Evolutionary conservation across 92 coral and sea anemone species (phyloP).

Genomic region (Isaurus tuberculatus): DNA sequence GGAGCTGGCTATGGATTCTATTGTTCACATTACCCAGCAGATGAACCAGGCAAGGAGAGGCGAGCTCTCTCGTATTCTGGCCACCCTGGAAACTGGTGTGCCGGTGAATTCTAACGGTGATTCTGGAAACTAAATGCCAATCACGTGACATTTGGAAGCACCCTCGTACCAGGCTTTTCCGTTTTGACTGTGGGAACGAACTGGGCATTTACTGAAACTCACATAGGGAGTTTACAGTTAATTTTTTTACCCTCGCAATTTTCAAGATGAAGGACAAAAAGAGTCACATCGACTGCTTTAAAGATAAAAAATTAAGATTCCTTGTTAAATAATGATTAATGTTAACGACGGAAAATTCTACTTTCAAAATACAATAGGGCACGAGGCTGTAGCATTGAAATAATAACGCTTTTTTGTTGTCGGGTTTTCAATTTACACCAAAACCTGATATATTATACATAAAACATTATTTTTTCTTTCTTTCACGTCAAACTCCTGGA

Average conservation of each 20-base stretch:
- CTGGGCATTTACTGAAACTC: neutral
- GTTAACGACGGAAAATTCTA: too few relatives aligned
- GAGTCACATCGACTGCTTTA: too few relatives aligned
- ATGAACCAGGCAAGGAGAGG: constrained; percentile 89
- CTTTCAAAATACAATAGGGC: too few relatives aligned
- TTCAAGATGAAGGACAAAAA: too few relatives aligned
- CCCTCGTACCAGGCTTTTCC: neutral
- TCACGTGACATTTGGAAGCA: neutral
- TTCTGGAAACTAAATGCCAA: constrained; percentile 37
- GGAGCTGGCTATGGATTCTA: constrained; percentile 97
- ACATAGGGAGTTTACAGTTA: neutral
- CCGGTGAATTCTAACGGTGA: constrained; percentile 79
- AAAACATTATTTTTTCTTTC: too few relatives aligned
- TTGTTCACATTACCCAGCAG: constrained; percentile 98
- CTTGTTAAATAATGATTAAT: too few relatives aligned
- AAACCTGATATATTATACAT: too few relatives aligned
- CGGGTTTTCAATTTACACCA: too few relatives aligned
- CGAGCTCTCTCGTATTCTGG: constrained; percentile 89
- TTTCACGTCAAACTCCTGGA: too few relatives aligned
- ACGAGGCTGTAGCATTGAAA: too few relatives aligned
- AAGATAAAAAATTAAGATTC: too few relatives aligned
- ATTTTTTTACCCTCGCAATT: neutral
- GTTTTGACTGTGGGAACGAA: neutral
- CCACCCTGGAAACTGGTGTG: constrained; percentile 76
- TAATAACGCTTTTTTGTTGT: too few relatives aligned